phyloP scores from a whole-genome alignment of 2,888 invertebrate species.

The Rhabditoides inermis region DNA sequence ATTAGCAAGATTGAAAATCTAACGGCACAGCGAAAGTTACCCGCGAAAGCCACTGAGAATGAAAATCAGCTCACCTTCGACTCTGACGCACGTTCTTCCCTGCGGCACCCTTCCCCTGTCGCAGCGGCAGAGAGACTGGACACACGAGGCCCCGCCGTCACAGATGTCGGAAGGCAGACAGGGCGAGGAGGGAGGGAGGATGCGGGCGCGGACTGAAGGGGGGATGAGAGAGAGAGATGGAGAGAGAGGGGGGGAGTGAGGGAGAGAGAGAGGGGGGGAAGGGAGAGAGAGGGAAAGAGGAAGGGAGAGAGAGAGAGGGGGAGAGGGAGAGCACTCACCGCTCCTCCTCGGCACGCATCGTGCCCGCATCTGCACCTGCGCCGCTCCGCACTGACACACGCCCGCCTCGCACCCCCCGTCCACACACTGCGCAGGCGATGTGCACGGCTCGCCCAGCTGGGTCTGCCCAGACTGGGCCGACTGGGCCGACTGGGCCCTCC shows the following conservation, averaged over 20 bases:
- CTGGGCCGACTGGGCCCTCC: no score
- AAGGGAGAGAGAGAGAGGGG: neutral
- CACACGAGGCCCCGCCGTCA: conserved; percentile 43
- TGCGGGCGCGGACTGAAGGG: conserved; percentile 30
- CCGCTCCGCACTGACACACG: conserved; percentile 17
- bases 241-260: no score
- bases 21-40: no score
- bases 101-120: no score
- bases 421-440: no score
- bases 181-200: conserved; percentile 31
- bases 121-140: conserved; percentile 21
- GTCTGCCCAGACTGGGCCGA: no score
- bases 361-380: conserved; percentile 23
- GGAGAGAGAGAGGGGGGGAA: neutral
- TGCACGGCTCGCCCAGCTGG: no score
- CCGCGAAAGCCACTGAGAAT: no score
- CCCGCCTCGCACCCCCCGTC: conserved; percentile 11
- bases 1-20: neutral
- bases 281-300: neutral
- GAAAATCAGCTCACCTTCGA: no score
- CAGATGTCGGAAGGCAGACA: conserved; percentile 39
- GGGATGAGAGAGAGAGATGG: neutral
- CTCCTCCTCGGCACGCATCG: conserved; percentile 16
- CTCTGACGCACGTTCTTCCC: no score
- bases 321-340: conserved; percentile 14